Base-by-base conservation (phyloP, 2,113 vertebrate genomes). In the Oreocharis arfaki region DNA sequence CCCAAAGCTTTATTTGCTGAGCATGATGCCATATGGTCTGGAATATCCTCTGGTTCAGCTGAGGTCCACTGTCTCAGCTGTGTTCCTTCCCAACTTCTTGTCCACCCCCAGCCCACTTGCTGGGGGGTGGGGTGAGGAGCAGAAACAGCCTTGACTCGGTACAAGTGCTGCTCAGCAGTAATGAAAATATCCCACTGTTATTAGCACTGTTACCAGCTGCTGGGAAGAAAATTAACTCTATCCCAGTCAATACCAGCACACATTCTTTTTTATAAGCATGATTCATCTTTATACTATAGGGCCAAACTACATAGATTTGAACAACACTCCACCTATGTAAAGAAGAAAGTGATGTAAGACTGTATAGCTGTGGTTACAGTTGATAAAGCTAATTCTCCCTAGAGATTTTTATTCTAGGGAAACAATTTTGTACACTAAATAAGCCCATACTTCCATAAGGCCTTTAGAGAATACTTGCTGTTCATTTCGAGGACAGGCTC, bases 351-450 rank as follows among this genome's bases (percentile, higher is more conserved):
- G 78, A 75, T 49, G 82, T 42, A 95, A 93, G 44, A 52, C 18
- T 87, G 28, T 77, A 74, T 50, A 84, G 32, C 33, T 85, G 21
- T 65, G 73, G 61, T 61, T 92, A 65, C 56, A 91, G 42, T 33
- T 93, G 67, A 91, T 89, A 94, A 95, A 93, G 68, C 28, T 83
- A 86, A 53, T 26, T 33, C 26, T 94, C 79, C 87, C 92, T 64
- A 26, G 89, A 95, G 73, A 83, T 81, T 79, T 91, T 56, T 73
- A 6, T 93, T 96, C 67, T 81, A 78, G 37, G 22, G 53, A 95
- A 96, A 41, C n/a, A 77, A 55, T 97, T 96, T 87, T 57, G 16
- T 68, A 52, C 17, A 8, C 70, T 60, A 59, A 69, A 94, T 82
- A 95, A 42, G 16, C 67, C n/a, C 49, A 32, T n/a, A 32, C 8